A percentile compares a stretch with the other conserved stretches of the same genome.
These are phyloP conservation scores for Pleuronectes platessa DNA, from an alignment of 2,113 vertebrate genomes.

Conservation along the genomic window DNA sequence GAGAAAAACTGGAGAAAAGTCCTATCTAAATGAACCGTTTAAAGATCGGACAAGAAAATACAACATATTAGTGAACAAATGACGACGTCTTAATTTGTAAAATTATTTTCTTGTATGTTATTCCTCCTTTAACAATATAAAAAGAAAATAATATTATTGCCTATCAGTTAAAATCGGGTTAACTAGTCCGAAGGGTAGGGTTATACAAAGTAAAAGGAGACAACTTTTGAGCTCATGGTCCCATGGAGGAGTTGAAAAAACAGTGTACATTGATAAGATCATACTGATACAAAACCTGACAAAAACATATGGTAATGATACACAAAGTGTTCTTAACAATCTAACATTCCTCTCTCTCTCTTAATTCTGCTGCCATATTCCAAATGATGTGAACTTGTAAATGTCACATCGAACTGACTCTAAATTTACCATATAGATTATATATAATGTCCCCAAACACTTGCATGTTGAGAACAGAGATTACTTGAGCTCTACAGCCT, in stretches of 20 bases:
- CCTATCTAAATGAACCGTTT: neutral
- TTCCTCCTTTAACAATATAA: neutral
- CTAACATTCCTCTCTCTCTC: neutral
- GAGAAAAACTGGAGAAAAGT: neutral
- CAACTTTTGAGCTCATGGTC: neutral
- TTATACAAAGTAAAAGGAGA: too few relatives aligned
- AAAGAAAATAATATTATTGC: too few relatives aligned
- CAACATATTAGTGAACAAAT: neutral
- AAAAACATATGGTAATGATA: neutral
- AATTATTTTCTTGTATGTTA: neutral
- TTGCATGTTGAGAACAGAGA: constrained; percentile 44
- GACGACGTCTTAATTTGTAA: neutral
- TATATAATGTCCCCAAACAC: constrained; percentile 56
- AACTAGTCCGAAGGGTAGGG: neutral
- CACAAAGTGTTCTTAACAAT: neutral
- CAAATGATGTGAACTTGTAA: constrained; percentile 29
- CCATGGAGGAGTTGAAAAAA: neutral
- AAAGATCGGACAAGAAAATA: neutral
- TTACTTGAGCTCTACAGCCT: constrained; percentile 37
- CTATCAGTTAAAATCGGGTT: neutral
- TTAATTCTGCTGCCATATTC: constrained; percentile 26
- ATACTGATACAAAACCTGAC: neutral
- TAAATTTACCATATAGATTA: constrained; percentile 30
- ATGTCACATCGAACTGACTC: constrained; percentile 34
- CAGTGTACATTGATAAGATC: neutral